These are phyloP conservation scores for Gadopsis bispinosus DNA, from an alignment of 2,797 vertebrate species.

Conservation along the genomic window DNA sequence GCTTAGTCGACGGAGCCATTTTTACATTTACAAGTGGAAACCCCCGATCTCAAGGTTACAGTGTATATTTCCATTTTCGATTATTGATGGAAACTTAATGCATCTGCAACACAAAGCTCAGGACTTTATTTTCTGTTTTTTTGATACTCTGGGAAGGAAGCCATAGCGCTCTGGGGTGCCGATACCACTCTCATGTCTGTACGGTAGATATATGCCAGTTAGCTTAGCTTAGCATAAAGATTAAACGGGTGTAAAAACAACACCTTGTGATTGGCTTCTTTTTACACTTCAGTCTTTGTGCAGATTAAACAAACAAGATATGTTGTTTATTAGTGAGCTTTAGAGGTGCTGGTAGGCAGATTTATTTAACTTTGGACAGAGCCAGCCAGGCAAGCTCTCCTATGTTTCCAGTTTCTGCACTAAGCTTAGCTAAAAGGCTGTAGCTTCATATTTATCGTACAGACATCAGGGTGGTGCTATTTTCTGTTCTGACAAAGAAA, in stretches of 20 bases:
- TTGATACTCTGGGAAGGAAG: no score
- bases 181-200: conserved; percentile 18
- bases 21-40: no score
- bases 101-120: no score
- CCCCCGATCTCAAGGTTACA: no score
- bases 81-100: no score
- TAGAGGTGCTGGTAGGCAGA: not conserved
- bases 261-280: not conserved
- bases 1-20: no score
- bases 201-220: conserved; percentile 17
- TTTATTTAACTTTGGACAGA: not conserved
- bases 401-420: not conserved
- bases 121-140: no score
- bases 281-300: not conserved
- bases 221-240: conserved; percentile 7
- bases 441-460: not conserved
- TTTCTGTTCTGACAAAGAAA: not conserved
- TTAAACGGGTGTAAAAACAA: not conserved
- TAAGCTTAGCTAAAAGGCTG: not conserved
- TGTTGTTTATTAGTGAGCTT: not conserved
- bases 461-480: not conserved
- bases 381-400: not conserved
- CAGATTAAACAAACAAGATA: not conserved
- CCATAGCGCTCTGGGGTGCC: no score
- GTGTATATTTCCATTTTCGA: no score